These are phyloP conservation scores for Myiozetetes cayanensis DNA, from an alignment of 2,113 vertebrate species.

Conservation along the genomic window DNA sequence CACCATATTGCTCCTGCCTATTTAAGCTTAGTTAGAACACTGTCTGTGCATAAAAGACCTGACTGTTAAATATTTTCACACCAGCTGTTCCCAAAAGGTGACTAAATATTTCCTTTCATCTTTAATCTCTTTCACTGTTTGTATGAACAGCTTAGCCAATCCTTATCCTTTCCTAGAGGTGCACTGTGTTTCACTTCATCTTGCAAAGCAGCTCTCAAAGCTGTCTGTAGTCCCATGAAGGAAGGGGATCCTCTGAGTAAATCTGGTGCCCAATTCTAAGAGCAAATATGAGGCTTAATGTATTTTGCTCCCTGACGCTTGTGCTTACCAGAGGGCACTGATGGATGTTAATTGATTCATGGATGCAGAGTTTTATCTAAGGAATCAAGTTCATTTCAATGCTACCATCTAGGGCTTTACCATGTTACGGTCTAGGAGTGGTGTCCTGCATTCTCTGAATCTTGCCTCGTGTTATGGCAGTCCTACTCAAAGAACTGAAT, in stretches of 20 bases:
- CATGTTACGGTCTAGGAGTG: background rate
- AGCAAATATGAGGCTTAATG: background rate
- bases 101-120: constrained; percentile 64
- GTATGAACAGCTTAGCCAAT: constrained; percentile 3
- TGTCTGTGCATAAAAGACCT: background rate
- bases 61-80: constrained; percentile 55
- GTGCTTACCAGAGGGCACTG: background rate
- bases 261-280: background rate
- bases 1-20: background rate
- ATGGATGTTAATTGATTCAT: background rate
- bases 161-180: background rate
- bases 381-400: background rate
- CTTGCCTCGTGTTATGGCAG: background rate
- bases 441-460: background rate
- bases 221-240: background rate
- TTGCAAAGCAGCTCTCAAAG: background rate
- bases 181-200: background rate
- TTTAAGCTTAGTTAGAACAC: background rate
- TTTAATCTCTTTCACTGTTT: constrained; percentile 49
- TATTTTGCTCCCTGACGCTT: background rate
- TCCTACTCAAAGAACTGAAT: background rate
- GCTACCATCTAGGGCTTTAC: background rate
- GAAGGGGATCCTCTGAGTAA: background rate
- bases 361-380: background rate
- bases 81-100: constrained; percentile 60